phyloP scores from a whole-genome alignment of 1,140 invertebrate genomes.

The Manduca sexta region DNA sequence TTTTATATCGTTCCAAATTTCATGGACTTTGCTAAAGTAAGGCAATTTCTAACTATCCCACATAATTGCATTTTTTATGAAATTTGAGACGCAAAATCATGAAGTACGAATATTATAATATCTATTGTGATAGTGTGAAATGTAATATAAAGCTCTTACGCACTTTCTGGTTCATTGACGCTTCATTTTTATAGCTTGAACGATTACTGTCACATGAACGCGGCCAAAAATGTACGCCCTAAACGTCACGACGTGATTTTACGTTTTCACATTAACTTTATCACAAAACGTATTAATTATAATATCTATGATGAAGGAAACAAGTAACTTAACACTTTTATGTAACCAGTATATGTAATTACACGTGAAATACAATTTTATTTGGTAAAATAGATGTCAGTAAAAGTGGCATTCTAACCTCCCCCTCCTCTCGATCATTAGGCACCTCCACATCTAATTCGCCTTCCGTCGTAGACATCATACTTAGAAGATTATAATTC shows the following conservation, averaged over 20 bases:
- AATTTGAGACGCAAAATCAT: too few species aligned
- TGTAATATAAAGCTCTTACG: too few species aligned
- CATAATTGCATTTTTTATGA: too few species aligned
- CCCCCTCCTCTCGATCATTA: slow-evolving; percentile 60
- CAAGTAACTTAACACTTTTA: not conserved
- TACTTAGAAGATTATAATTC: slow-evolving; percentile 26
- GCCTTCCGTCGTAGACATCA: slow-evolving; percentile 68
- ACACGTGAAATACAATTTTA: not conserved
- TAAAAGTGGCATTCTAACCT: slow-evolving; percentile 45
- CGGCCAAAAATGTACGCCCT: not conserved
- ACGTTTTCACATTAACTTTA: not conserved
- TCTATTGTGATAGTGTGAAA: too few species aligned
- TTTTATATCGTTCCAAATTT: too few species aligned
- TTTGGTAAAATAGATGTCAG: slow-evolving; percentile 3
- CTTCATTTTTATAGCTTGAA: not conserved
- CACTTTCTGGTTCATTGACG: too few species aligned
- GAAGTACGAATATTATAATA: too few species aligned
- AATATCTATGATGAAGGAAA: not conserved
- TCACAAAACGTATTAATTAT: not conserved
- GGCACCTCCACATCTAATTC: slow-evolving; percentile 58
- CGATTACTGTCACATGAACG: not conserved
- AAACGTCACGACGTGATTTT: not conserved
- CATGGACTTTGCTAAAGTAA: too few species aligned
- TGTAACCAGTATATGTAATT: not conserved
- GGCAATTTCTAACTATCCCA: too few species aligned